A percentile compares a stretch with the other conserved stretches of the same genome.
phyloP scores from a whole-genome alignment of 2,888 invertebrate genomes.

The Calameuta pallipes region DNA sequence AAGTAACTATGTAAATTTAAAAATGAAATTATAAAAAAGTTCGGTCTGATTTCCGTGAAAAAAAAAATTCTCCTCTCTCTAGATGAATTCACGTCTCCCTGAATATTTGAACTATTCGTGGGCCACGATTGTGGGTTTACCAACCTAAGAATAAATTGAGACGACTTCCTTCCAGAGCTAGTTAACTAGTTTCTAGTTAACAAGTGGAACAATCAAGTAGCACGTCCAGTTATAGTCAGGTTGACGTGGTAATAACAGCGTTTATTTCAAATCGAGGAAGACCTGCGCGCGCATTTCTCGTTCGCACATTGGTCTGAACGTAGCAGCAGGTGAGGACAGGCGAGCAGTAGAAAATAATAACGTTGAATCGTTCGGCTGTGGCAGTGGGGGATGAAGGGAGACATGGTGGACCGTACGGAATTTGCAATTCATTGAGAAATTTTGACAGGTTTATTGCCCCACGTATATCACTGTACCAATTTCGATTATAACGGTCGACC shows the following conservation, averaged over 20 bases:
- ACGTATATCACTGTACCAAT: not conserved
- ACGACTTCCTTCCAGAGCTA: conserved; percentile 2
- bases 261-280: conserved; percentile 6
- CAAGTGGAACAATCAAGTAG: conserved; percentile 10
- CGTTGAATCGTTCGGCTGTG: not conserved
- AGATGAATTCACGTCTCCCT: not conserved
- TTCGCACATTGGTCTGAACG: not conserved
- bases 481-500: conserved; percentile 9
- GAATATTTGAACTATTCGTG: not conserved
- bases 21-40: not conserved
- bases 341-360: not conserved
- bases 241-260: conserved; percentile 6
- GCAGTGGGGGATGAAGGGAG: not conserved
- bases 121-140: not conserved
- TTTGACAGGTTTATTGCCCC: conserved; percentile 5
- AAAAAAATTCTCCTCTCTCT: not conserved
- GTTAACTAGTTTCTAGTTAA: conserved; percentile 8
- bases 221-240: conserved; percentile 5
- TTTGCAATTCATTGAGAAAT: conserved; percentile 1
- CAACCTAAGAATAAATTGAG: not conserved
- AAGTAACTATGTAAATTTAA: too few species aligned
- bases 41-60: not conserved
- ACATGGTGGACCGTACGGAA: not conserved
- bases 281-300: not conserved
- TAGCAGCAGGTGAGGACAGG: not conserved